Evolutionary conservation across 2,888 invertebrate genomes (phyloP), one percentile per base, ranked within the genome.

Genomic region (Lissonota sp.): DNA sequence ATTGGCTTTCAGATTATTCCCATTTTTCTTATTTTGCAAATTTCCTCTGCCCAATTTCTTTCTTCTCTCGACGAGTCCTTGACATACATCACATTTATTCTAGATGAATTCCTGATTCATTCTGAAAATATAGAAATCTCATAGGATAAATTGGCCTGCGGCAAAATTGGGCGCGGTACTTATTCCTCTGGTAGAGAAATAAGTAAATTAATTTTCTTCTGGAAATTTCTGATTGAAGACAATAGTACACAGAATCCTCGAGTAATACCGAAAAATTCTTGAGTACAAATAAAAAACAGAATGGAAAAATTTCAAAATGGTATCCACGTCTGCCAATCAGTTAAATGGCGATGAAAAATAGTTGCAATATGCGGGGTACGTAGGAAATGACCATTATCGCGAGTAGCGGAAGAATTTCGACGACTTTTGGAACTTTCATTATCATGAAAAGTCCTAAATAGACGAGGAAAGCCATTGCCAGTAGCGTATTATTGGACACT

Each of bases 1-100:
- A 84, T 84, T 86, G 82, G 82, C 82, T 80, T 73, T 79, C 67
- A 80, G 78, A 84, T 86, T 83, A 86, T 83, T 78, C 70, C 51
- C 71, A 37, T 12, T 71, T 73, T 40, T 37, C 46, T 46, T 39
- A 58, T 70, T 76, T 70, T 74, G 26, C 14, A 62, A 46, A 57
- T 77, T 64, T 57, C 44, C 58, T 69, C 64, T 60, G 10, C 26
- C n/a, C 8, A 57, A 39, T 49, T 69, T 58, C 69, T 64, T 72
- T 49, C 26, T 58, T 62, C 57, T 63, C 57, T 42, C 42, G 39
- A n/a, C 12, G 12, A 26, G 51, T 12, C 37, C 40, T 51, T 8
- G 12, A 26, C 42, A 10, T 14, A 67, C 60, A 53, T 60, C 14
- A n/a, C 26, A 26, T 26, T 26, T 26, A 26, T 3, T 3, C 26